A percentile compares a stretch with the other conserved stretches of the same genome.
Evolutionary conservation across 2,888 invertebrate genomes (phyloP).

Genomic region (Mythimna albipuncta): DNA sequence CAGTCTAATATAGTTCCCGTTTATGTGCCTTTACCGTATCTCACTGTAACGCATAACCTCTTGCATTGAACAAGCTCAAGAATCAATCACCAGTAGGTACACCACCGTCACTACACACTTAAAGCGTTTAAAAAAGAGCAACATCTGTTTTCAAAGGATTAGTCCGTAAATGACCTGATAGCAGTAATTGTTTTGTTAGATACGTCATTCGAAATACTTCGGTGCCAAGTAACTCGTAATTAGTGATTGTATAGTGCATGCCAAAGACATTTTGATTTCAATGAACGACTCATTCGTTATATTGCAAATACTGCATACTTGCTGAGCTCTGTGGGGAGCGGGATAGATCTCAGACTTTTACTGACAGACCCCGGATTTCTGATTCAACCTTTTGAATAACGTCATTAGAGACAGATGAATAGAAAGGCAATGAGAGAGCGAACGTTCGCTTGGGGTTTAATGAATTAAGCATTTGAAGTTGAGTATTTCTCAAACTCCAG

Average conservation of each 20-base stretch:
- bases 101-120: not conserved
- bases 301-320: not conserved
- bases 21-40: not conserved
- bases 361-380: no score
- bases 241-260: constrained; percentile 24
- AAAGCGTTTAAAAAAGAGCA: not conserved
- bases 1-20: no score
- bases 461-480: no score
- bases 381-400: no score
- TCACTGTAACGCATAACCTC: not conserved
- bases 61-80: not conserved
- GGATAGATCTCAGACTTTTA: no score
- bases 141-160: not conserved
- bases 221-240: constrained; percentile 40
- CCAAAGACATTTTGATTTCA: constrained; percentile 15
- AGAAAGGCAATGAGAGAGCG: no score
- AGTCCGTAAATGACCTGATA: constrained; percentile 27
- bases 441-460: no score
- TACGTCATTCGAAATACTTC: constrained; percentile 39
- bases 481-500: no score
- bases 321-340: no score
- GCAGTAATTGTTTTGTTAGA: constrained; percentile 32
- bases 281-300: not conserved
- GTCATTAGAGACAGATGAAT: no score
- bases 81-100: not conserved